Evolutionary conservation across 2,888 invertebrate genomes (phyloP), one percentile per base, ranked within the genome.

Genomic region (Agriotes lineatus): DNA sequence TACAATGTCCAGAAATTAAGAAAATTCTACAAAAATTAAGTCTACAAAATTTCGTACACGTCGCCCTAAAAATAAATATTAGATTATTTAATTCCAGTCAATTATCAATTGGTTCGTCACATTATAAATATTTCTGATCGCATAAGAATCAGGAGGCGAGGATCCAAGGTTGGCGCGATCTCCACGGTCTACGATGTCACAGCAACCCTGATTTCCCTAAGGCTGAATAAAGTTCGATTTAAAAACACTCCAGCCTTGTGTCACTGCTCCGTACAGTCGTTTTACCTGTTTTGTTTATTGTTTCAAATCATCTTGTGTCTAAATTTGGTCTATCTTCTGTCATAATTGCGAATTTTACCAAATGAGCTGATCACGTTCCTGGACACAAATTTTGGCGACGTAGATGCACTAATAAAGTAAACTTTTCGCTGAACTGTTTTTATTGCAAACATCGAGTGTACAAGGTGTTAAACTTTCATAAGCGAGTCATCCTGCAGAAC

Each of bases 151-250:
- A 81, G 79, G 79, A 77, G 79, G 75, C 73, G 64, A 66, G 74
- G 69, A 73, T 72, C 73, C 72, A 65, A 66, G 67, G 73, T 72
- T 73, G 72, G 67, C 73, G 68, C 69, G 73, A 69, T 73, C 73
- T 72, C 75, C 72, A 77, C 77, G 75, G 78, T 75, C 77, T 76
- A 74, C 76, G 67, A 76, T 81, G 80, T 80, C 80, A 79, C 76
- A 76, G 76, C 74, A 71, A 64, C 72, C 74, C 78, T 83, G 84
- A 84, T 84, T 84, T 84, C 84, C 84, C 84, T 81, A 73, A 81
- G 83, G 84, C 77, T 79, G 79, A 79, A 83, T 84, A 84, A 84
- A 84, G 80, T 83, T 84, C 83, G 83, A 84, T 84, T 83, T 83
- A 82, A 82, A 82, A 82, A 82, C 81, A 80, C 80, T 83, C 79